Percentiles rank a stretch among this genome's conserved stretches.
Evolutionary conservation across 2,888 invertebrate genomes (phyloP).

Genomic region (Litoditis marina): DNA sequence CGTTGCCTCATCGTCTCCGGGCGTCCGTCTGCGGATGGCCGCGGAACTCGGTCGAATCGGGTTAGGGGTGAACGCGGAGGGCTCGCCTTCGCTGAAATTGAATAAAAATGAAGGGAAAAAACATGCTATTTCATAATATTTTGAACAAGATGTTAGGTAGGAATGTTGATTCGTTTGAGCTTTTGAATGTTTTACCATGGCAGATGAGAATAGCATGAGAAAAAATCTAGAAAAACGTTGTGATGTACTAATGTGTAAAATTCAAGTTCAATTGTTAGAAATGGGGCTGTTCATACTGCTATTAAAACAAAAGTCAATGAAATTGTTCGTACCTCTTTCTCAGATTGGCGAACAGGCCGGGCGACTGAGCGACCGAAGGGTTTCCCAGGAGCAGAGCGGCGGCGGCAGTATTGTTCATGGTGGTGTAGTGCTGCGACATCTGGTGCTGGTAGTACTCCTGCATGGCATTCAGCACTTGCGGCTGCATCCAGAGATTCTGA

Average conservation of each 20-base stretch:
- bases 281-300: not conserved
- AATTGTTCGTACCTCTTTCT: conserved; percentile 16
- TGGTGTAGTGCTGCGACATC: conserved; percentile 26
- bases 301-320: not conserved
- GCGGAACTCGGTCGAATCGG: conserved; percentile 39
- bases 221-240: no score
- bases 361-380: conserved; percentile 19
- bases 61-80: conserved; percentile 34
- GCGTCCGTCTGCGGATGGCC: conserved; percentile 34
- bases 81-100: conserved; percentile 23
- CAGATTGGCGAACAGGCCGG: conserved; percentile 12
- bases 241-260: no score
- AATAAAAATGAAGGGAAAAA: no score
- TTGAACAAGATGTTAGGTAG: no score
- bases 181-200: no score
- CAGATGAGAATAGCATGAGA: no score
- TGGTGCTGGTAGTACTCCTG: conserved; percentile 58
- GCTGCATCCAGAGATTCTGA: conserved; percentile 52
- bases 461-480: conserved; percentile 54
- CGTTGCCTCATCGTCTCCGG: conserved; percentile 38
- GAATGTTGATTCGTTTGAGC: no score
- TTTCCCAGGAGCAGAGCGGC: conserved; percentile 42
- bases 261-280: conserved; percentile 4
- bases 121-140: not conserved
- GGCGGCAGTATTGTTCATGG: conserved; percentile 42